Evolutionary conservation across 2,113 vertebrate genomes (phyloP), one percentile per base, ranked within the genome.

Genomic region (Plecturocebus donacophilus): DNA sequence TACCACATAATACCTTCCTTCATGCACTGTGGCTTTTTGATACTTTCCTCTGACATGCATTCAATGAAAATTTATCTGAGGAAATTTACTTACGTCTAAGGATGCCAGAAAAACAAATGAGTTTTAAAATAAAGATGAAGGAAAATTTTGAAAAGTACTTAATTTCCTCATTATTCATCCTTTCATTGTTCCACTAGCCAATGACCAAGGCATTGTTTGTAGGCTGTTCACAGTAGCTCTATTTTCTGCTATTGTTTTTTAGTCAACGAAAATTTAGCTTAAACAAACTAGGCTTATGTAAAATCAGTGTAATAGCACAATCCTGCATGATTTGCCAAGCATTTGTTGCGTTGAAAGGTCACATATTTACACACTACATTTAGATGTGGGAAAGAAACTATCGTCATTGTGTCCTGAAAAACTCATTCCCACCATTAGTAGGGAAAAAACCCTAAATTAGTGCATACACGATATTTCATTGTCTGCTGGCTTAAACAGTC

Each of bases 41-140:
- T 64, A 64, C 61, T 64, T 64, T 64, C 61, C 61, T 64, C 61
- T 64, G 61, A 30, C 27, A 64, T 14, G 11, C 61, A 32, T 64
- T 64, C 16, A 4, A 52, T 52, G 52, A 17, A 52, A 17, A 17
- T 52, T 52, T 52, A 52, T 52, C 52, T 32, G 61, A 64, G 14
- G 27, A 64, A 64, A 64, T 13, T 64, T 32, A 82, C 90, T 94
- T 93, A 85, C 30, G 64, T 54, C 32, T 64, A 52, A 79, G 58
- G 54, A 92, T 91, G 81, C 52, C 3, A 35, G 64, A 45, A 56
- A 92, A 30, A 47, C 40, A 91, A 92, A n/a, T 83, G 85, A 45
- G 42, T 56, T 95, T 96, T 61, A 49, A 82, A 89, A 42, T 40
- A n/a, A 94, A 81, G 11, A 82, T 32, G 35, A 54, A 91, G 64